These are phyloP conservation scores for Antheraea yamamai DNA, from an alignment of 2,888 invertebrate genomes.

Conservation along the genomic window DNA sequence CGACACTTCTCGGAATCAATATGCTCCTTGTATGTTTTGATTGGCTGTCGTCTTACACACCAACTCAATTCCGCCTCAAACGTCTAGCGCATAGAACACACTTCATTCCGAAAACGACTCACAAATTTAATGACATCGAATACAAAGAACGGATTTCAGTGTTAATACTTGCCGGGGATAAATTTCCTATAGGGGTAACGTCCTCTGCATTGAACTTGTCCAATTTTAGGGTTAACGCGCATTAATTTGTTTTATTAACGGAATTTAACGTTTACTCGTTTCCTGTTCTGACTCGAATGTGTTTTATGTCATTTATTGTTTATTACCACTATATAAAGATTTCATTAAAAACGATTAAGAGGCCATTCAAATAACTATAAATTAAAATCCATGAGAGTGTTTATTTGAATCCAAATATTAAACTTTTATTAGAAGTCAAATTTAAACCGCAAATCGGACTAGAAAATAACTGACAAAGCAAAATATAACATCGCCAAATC, in stretches of 20 bases:
- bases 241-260: slow-evolving; percentile 81
- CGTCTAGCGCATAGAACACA: slow-evolving; percentile 57
- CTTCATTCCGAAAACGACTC: slow-evolving; percentile 46
- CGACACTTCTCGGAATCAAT: slow-evolving; percentile 83
- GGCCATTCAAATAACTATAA: not conserved
- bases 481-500: slow-evolving; percentile 61
- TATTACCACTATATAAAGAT: slow-evolving; percentile 31
- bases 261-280: slow-evolving; percentile 74
- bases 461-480: slow-evolving; percentile 27
- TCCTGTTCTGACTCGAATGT: slow-evolving; percentile 66
- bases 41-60: slow-evolving; percentile 63
- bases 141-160: slow-evolving; percentile 81
- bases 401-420: not conserved
- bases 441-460: slow-evolving; percentile 35
- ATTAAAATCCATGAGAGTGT: slow-evolving; percentile 11
- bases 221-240: slow-evolving; percentile 80
- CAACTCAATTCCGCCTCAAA: slow-evolving; percentile 60
- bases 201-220: slow-evolving; percentile 81
- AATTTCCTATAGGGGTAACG: slow-evolving; percentile 80
- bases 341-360: not conserved
- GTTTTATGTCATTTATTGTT: slow-evolving; percentile 61
- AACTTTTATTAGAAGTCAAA: slow-evolving; percentile 19
- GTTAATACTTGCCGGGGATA: slow-evolving; percentile 78
- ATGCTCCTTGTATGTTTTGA: slow-evolving; percentile 83
- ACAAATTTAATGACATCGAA: slow-evolving; percentile 77